Evolutionary conservation across 2,797 vertebrate genomes (phyloP).

Genomic region (Myotis pilosus): DNA sequence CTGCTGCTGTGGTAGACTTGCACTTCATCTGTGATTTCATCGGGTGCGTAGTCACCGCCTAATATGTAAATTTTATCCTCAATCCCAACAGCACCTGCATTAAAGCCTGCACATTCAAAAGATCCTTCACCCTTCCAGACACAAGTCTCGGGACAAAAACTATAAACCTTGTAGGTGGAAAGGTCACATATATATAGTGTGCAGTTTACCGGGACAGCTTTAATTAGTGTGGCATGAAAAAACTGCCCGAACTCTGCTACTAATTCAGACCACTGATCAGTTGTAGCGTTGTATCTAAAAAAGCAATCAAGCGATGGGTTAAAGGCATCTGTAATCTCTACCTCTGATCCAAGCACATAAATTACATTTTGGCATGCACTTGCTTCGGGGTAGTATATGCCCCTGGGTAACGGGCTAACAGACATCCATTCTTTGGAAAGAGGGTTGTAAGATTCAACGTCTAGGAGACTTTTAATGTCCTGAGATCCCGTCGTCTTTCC

Average conservation of each 20-base stretch:
- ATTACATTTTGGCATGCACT: slow-evolving; percentile 92
- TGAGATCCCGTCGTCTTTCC: slow-evolving; percentile 91
- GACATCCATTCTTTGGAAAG: slow-evolving; percentile 90
- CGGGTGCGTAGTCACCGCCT: slow-evolving; percentile 97
- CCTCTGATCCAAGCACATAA: slow-evolving; percentile 94
- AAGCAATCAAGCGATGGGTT: slow-evolving; percentile 98
- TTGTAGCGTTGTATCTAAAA: slow-evolving; percentile 90
- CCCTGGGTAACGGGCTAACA: slow-evolving; percentile 91
- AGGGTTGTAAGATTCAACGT: slow-evolving; percentile 95
- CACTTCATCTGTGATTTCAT: slow-evolving; percentile 97
- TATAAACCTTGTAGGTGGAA: slow-evolving; percentile 97
- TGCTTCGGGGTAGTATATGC: slow-evolving; percentile 95
- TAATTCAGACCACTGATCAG: slow-evolving; percentile 96
- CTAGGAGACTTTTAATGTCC: slow-evolving; percentile 88
- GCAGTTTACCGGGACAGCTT: slow-evolving; percentile 92
- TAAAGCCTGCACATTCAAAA: slow-evolving; percentile 98
- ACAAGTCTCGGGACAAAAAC: slow-evolving; percentile 95
- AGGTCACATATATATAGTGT: slow-evolving; percentile 96
- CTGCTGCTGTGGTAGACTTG: slow-evolving; percentile 95
- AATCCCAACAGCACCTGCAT: slow-evolving; percentile 94
- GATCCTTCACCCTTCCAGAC: slow-evolving; percentile 96
- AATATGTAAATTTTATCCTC: slow-evolving; percentile 96
- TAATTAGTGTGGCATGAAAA: slow-evolving; percentile 96
- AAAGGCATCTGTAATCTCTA: slow-evolving; percentile 95
- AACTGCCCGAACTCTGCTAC: slow-evolving; percentile 97